Conservation (phyloP, 2,797 vertebrate genomes). For the Acipenser transmontanus region DNA sequence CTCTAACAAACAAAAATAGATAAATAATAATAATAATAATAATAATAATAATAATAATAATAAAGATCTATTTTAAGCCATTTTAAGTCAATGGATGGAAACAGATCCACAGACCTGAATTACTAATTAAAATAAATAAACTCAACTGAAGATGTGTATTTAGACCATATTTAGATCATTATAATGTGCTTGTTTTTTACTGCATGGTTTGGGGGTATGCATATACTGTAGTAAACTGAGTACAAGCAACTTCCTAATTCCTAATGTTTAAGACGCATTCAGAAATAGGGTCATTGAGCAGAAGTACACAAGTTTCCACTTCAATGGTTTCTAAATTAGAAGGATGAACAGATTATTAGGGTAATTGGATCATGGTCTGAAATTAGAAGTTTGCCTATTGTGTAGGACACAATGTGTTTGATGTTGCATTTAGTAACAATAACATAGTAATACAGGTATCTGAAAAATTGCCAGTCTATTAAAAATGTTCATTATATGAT, state of each 20-base stretch:
- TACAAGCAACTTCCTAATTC: not conserved
- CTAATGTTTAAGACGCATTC: not conserved
- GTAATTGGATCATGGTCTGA: not conserved
- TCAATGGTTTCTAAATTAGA: not conserved
- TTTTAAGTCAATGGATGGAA: too few relatives aligned
- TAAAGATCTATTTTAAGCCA: too few relatives aligned
- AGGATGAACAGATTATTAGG: not conserved
- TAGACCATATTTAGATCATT: conserved; percentile 19
- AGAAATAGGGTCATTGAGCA: conserved; percentile 4
- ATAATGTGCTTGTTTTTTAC: conserved; percentile 8
- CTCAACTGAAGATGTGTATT: too few relatives aligned
- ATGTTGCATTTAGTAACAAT: too few relatives aligned
- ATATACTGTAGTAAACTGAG: not conserved
- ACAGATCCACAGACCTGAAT: too few relatives aligned
- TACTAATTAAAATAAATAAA: too few relatives aligned
- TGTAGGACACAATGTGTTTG: not conserved
- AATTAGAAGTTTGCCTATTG: not conserved
- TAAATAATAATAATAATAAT: too few relatives aligned
- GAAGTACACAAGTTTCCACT: not conserved
- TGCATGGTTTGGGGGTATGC: conserved; percentile 12
- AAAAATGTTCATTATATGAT: too few relatives aligned
- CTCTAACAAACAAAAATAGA: too few relatives aligned
- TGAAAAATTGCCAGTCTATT: too few relatives aligned
- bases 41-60: too few relatives aligned
- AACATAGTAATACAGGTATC: too few relatives aligned